These are phyloP conservation scores for Fregata magnificens DNA, from an alignment of 2,113 vertebrate species.

Conservation along the genomic window DNA sequence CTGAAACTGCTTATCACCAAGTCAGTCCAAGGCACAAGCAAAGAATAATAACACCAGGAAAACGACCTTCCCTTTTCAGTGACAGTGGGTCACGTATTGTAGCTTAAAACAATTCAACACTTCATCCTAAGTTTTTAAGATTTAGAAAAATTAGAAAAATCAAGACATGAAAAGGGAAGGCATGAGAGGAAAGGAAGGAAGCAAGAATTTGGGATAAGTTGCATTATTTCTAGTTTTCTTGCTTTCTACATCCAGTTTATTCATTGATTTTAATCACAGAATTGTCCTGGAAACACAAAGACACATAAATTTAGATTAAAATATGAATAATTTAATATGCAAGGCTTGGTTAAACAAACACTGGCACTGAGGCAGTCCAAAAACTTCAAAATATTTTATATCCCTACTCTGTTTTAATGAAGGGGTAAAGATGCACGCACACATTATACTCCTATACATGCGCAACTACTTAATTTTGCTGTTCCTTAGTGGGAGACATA, in stretches of 20 bases:
- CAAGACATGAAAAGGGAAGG: neutral
- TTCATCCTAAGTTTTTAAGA: neutral
- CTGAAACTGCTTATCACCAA: neutral
- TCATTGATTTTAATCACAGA: neutral
- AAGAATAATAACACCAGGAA: neutral
- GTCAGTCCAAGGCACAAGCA: neutral
- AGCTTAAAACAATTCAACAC: neutral
- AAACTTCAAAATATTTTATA: neutral
- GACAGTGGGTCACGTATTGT: fast-evolving
- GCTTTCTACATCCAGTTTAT: neutral
- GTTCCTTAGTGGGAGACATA: neutral
- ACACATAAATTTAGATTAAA: constrained; percentile 40
- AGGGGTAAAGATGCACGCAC: neutral
- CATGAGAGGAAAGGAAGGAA: neutral
- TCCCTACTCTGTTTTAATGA: neutral
- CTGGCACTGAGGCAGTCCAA: neutral
- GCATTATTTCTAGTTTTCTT: neutral
- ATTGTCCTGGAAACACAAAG: neutral
- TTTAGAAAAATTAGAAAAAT: neutral
- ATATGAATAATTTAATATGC: constrained; percentile 25
- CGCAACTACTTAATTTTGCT: neutral
- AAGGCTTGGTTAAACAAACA: constrained; percentile 5
- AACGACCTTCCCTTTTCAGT: neutral
- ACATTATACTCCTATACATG: neutral
- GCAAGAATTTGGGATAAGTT: neutral